Percentiles rank a stretch among this genome's conserved stretches.
Evolutionary conservation across 1,140 invertebrate genomes (phyloP).

Genomic region (Octopus sinensis): DNA sequence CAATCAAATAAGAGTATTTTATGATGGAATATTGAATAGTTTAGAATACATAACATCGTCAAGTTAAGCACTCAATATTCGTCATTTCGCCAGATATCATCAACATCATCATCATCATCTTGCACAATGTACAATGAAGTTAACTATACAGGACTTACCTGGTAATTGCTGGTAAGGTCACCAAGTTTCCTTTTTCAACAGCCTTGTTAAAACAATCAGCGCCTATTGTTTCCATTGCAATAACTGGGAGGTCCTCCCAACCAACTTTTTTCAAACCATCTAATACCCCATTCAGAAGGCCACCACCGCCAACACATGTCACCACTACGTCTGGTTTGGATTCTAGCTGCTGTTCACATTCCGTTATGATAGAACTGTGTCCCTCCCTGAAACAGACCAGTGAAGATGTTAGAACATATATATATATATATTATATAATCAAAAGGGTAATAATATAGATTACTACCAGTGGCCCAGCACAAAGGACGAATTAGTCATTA

Average conservation of each 20-base stretch:
- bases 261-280: slow-evolving; percentile 53
- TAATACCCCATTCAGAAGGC: slow-evolving; percentile 53
- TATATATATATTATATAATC: no score
- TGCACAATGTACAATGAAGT: neutral
- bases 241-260: slow-evolving; percentile 56
- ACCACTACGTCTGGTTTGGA: slow-evolving; percentile 56
- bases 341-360: slow-evolving; percentile 54
- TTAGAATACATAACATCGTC: no score
- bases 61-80: no score
- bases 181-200: slow-evolving; percentile 53
- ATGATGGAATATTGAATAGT: no score
- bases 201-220: slow-evolving; percentile 59
- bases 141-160: slow-evolving; percentile 45
- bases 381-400: slow-evolving; percentile 56
- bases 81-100: no score
- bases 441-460: no score
- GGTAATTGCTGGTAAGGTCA: slow-evolving; percentile 56
- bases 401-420: no score
- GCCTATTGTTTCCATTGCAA: slow-evolving; percentile 62
- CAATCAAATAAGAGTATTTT: no score
- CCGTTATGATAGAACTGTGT: slow-evolving; percentile 57
- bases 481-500: no score
- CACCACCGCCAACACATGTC: slow-evolving; percentile 60
- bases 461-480: no score
- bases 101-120: neutral